Percentiles rank a stretch among this genome's conserved stretches.
Conservation (phyloP, 1,140 invertebrate species). For the Artemia franciscana region DNA sequence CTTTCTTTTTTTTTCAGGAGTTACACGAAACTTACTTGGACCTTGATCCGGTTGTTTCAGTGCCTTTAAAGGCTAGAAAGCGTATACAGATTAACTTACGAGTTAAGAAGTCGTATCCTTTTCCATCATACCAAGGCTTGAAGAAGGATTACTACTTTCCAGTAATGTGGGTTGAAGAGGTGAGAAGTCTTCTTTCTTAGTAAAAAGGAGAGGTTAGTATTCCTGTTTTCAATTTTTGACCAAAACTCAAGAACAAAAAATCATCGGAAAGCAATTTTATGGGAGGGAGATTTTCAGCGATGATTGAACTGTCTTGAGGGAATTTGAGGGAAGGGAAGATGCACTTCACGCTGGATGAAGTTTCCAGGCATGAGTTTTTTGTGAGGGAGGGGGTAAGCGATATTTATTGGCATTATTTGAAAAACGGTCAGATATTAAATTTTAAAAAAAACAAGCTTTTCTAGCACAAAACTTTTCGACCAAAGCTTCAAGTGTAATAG, state of each 20-base stretch:
- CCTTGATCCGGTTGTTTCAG: background rate
- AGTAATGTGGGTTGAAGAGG: background rate
- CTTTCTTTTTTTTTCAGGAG: background rate
- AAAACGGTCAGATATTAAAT: too few species aligned
- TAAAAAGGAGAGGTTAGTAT: background rate
- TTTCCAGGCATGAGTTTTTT: too few species aligned
- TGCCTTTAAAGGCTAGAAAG: background rate
- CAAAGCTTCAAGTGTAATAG: too few species aligned
- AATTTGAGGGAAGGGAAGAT: background rate
- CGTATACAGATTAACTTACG: background rate
- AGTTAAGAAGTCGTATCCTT: background rate
- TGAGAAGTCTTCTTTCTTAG: background rate
- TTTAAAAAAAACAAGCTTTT: too few species aligned
- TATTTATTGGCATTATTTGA: too few species aligned
- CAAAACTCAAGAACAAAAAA: background rate
- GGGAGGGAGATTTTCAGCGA: background rate
- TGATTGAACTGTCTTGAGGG: background rate
- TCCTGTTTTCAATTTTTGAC: background rate
- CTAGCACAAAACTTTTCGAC: too few species aligned
- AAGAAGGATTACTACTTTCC: background rate
- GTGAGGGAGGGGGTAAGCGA: too few species aligned
- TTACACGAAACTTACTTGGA: background rate
- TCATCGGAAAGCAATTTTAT: background rate
- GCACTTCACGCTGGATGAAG: background rate
- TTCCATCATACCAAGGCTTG: background rate